A percentile compares a stretch with the other conserved stretches of the same genome.
Conservation (phyloP, 1,140 invertebrate genomes). For the Platorchestia sp. region DNA sequence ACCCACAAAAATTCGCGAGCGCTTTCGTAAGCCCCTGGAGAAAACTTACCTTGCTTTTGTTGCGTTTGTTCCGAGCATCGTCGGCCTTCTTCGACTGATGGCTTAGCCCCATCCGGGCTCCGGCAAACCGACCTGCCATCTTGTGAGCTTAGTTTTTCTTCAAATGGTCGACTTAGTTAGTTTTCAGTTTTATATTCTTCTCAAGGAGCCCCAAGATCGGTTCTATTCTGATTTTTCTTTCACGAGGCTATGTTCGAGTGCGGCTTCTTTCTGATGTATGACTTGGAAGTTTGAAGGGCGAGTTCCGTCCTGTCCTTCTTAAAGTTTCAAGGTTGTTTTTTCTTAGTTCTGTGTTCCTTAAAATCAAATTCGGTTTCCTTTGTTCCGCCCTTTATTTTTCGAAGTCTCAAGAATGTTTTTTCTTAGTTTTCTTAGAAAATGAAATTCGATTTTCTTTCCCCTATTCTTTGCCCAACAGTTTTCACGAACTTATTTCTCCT, state of each 20-base stretch:
- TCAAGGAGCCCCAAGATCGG: no score
- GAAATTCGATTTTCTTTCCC: no score
- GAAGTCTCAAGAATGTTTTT: no score
- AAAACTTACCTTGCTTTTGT: constrained; percentile 63
- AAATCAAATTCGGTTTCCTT: no score
- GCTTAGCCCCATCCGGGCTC: constrained; percentile 64
- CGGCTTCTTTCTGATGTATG: background rate
- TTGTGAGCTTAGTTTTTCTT: constrained; percentile 4
- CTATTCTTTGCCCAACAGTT: no score
- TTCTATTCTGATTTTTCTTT: background rate
- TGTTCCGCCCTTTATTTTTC: no score
- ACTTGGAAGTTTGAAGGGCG: background rate
- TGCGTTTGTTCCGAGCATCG: constrained; percentile 62
- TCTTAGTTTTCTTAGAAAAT: no score
- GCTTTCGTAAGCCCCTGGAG: background rate
- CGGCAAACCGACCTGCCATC: constrained; percentile 65
- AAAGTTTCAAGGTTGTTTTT: background rate
- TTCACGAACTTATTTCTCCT: no score
- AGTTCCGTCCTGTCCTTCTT: background rate
- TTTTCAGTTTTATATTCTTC: no score
- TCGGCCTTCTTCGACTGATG: constrained; percentile 61
- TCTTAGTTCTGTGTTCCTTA: background rate
- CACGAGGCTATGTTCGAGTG: background rate
- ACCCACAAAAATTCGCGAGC: background rate
- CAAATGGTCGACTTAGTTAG: background rate